These are phyloP conservation scores for Whitmania pigra DNA, from an alignment of 1,140 invertebrate species.

Conservation along the genomic window DNA sequence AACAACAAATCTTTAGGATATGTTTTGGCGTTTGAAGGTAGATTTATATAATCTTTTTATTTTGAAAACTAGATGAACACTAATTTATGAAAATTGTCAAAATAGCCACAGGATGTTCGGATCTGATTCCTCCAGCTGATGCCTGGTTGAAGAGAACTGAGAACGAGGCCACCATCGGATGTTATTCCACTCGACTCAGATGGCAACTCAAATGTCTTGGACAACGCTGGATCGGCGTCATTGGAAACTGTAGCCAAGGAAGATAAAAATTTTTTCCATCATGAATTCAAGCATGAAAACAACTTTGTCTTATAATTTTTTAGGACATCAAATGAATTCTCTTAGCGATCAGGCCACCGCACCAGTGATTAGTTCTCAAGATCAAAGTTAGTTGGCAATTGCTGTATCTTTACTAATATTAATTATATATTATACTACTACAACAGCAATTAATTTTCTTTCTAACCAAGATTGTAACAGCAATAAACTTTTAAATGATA, in stretches of 20 bases:
- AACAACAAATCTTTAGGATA: too few relatives aligned
- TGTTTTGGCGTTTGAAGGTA: too few relatives aligned
- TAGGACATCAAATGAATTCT: too few relatives aligned
- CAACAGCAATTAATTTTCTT: too few relatives aligned
- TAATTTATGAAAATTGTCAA: background rate
- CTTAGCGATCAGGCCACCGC: too few relatives aligned
- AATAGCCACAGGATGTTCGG: conserved; percentile 12
- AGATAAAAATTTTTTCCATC: background rate
- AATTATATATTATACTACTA: too few relatives aligned
- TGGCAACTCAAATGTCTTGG: conserved; percentile 13
- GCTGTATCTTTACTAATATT: too few relatives aligned
- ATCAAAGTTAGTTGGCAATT: background rate
- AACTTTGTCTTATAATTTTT: background rate
- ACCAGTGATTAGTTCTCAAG: too few relatives aligned
- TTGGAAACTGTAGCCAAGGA: conserved; percentile 15
- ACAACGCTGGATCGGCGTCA: conserved; percentile 8
- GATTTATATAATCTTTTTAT: too few relatives aligned
- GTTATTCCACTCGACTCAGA: background rate
- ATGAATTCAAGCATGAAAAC: background rate
- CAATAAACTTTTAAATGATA: too few relatives aligned
- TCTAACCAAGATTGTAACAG: too few relatives aligned
- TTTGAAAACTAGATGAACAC: too few relatives aligned
- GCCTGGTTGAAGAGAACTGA: conserved; percentile 14
- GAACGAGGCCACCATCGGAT: conserved; percentile 10
- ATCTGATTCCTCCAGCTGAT: conserved; percentile 16